Conservation (phyloP, 2,888 invertebrate species). For the Phytoseiulus persimilis region DNA sequence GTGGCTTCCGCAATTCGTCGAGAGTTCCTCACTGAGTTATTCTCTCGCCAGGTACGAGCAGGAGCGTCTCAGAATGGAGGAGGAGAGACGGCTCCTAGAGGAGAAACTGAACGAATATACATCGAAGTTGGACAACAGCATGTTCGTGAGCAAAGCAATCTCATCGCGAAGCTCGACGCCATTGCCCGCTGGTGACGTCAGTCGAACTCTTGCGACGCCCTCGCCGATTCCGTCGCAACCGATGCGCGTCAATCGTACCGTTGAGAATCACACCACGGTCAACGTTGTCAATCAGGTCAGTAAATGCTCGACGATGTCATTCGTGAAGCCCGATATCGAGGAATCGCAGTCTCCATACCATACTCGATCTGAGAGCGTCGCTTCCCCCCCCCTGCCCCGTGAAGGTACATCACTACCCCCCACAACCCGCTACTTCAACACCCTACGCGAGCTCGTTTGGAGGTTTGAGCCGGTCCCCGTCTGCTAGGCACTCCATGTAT, state of each 20-base stretch:
- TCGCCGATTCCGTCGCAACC: conserved; percentile 13
- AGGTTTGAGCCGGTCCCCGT: conserved; percentile 22
- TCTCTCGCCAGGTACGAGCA: conserved; percentile 6
- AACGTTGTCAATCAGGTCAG: conserved; percentile 36
- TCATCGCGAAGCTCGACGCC: conserved; percentile 27
- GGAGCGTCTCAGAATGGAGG: conserved; percentile 27
- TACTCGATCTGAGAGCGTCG: too few species aligned
- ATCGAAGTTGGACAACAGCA: conserved; percentile 22
- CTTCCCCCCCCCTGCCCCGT: too few species aligned
- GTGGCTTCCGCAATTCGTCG: too few species aligned
- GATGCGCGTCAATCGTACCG: conserved; percentile 21
- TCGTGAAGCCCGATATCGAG: neutral
- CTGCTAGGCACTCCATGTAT: conserved; percentile 37
- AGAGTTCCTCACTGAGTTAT: too few species aligned
- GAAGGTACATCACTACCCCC: conserved; percentile 22
- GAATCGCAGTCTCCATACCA: too few species aligned
- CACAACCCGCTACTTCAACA: conserved; percentile 11
- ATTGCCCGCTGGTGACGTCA: neutral
- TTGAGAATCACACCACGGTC: conserved; percentile 25
- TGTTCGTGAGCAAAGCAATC: conserved; percentile 19
- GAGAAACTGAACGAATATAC: conserved; percentile 29
- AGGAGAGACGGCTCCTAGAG: conserved; percentile 19
- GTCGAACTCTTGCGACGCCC: neutral
- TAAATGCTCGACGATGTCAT: neutral
- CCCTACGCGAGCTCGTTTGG: conserved; percentile 5